Conservation (phyloP, 2,113 vertebrate genomes). For the Ibidorhyncha struthersii region DNA sequence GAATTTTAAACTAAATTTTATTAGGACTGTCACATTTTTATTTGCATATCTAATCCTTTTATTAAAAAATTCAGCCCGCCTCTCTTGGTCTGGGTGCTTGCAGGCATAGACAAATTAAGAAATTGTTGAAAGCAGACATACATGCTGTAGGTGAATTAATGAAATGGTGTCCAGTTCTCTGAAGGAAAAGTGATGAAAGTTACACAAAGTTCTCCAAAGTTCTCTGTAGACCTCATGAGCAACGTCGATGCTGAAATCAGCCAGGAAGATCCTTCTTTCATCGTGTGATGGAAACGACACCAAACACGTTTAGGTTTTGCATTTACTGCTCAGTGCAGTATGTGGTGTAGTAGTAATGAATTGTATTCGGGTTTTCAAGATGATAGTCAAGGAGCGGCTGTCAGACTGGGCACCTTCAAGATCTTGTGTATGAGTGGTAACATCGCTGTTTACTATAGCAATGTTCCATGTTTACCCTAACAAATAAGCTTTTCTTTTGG, state of each 20-base stretch:
- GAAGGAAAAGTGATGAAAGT: background rate
- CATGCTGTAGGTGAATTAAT: background rate
- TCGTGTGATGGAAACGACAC: rapidly evolving
- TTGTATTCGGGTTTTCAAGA: background rate
- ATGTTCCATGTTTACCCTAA: background rate
- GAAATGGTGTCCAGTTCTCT: background rate
- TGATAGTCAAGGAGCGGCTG: background rate
- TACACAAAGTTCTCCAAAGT: background rate
- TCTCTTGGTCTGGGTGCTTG: background rate
- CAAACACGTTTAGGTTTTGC: background rate
- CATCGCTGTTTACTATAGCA: background rate
- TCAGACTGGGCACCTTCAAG: background rate
- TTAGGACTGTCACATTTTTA: background rate
- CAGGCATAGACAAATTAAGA: background rate
- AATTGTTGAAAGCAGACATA: background rate
- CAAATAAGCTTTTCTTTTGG: background rate
- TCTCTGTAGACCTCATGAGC: background rate
- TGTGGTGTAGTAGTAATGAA: rapidly evolving
- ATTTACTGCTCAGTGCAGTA: rapidly evolving
- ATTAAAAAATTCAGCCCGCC: background rate
- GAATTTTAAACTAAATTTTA: background rate
- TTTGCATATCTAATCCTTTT: background rate
- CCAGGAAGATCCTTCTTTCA: background rate
- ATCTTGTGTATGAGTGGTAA: background rate
- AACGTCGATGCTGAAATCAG: background rate